These are phyloP conservation scores for Apamea crenata DNA, from an alignment of 2,888 invertebrate species.

Conservation along the genomic window DNA sequence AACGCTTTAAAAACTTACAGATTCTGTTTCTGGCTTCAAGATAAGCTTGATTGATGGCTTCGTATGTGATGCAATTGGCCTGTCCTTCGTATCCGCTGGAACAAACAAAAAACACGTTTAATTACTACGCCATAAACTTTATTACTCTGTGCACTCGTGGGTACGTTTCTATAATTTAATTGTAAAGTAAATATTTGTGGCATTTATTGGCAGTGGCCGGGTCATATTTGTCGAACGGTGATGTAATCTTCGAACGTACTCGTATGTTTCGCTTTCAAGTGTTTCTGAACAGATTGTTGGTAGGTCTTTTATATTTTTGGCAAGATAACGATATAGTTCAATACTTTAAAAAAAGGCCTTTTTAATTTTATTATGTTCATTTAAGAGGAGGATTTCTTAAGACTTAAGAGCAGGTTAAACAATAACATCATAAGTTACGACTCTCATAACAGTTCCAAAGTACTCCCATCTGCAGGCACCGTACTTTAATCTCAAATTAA, in stretches of 20 bases:
- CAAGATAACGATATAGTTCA: slow-evolving; percentile 4
- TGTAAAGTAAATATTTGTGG: slow-evolving; percentile 35
- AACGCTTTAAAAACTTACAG: slow-evolving; percentile 91
- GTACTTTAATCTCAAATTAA: slow-evolving; percentile 16
- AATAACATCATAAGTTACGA: not conserved
- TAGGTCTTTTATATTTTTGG: not conserved
- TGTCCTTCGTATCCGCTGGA: slow-evolving; percentile 93
- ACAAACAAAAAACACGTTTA: slow-evolving; percentile 74
- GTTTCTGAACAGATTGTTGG: not conserved
- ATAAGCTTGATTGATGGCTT: slow-evolving; percentile 97
- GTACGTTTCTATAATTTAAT: slow-evolving; percentile 37
- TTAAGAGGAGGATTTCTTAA: not conserved
- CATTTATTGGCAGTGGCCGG: slow-evolving; percentile 21
- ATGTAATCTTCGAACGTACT: slow-evolving; percentile 27
- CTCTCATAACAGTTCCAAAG: not conserved
- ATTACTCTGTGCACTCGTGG: slow-evolving; percentile 21
- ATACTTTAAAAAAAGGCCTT: slow-evolving; percentile 4
- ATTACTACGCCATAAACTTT: slow-evolving; percentile 35
- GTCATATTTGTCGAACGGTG: slow-evolving; percentile 30
- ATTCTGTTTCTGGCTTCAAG: slow-evolving; percentile 96
- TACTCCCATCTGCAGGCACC: not conserved
- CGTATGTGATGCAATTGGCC: slow-evolving; percentile 96
- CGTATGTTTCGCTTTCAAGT: not conserved
- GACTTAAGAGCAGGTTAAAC: not conserved
- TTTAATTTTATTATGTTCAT: not conserved